Base-by-base conservation (phyloP, 2,113 vertebrate genomes). In the western clawed frog (Xenopus tropicalis) region DNA sequence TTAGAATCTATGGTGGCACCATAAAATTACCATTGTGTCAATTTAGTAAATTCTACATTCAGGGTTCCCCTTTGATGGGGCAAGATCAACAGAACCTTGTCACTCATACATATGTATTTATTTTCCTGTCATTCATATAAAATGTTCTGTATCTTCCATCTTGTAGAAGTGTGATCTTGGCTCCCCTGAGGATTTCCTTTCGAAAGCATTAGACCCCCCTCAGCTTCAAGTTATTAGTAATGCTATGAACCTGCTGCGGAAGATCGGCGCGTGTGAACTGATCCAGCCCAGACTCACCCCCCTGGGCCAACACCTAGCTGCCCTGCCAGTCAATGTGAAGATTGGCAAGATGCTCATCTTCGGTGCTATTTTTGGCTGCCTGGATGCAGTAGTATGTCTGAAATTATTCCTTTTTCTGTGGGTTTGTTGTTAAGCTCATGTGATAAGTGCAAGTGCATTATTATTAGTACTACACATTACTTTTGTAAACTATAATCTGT, bases 301-400 rank as follows among this genome's bases (percentile, higher is more conserved):
- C 0, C 78, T 99, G 75, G 97, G 97, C 11, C 96, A 96, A 70
- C 97, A 99, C 82, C 93, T 99, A 37, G 97, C 96, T 46, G 89
- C 90, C 21, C 83, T 99, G 82, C 97, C 97, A 13, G 96, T 99
- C 83, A 96, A 97, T 17, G 96, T 97, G 69, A 98, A 97, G 85
- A 98, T 99, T 48, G 97, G 96, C 65, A 99, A 99, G 90, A 99
- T 99, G 97, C 95, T 99, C 59, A 94, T 99, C 82, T 99, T 97
- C 63, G 95, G 95, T 52, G 97, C 95, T 79, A 94, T 98, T 84
- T 93, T 98, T 80, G 94, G 96, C 77, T 99, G 96, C 81, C 90
- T 99, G 78, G 94, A 98, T 77, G 92, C 97, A 23, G 93, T 96
- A 79, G 97, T 99, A 82, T 88, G 94, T 87, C 6, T 29, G 17